A percentile compares a stretch with the other conserved stretches of the same genome.
Evolutionary conservation across 2,888 invertebrate genomes (phyloP).

Genomic region (Amphimallon solstitiale): DNA sequence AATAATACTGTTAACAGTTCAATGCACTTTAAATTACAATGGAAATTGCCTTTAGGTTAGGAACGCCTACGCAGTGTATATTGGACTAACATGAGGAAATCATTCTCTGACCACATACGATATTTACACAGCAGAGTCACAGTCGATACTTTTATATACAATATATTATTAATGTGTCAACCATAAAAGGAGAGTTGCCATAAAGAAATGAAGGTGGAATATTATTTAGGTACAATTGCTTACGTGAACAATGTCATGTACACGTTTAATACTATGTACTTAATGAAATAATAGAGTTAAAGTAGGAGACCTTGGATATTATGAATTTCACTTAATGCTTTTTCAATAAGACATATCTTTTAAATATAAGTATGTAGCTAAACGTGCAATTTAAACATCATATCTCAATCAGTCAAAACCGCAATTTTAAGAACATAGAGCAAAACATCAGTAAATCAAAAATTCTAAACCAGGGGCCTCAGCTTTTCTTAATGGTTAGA

Average conservation of each 20-base stretch:
- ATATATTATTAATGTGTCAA: constrained; percentile 1
- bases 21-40: constrained; percentile 17
- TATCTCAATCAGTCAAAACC: no score
- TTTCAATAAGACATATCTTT: no score
- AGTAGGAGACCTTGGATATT: not conserved
- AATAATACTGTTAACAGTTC: not conserved
- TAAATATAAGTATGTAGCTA: no score
- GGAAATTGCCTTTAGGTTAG: not conserved
- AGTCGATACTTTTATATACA: not conserved
- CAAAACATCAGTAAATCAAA: no score
- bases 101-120: not conserved
- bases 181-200: constrained; percentile 8
- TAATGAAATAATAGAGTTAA: no score
- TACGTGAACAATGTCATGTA: constrained; percentile 12
- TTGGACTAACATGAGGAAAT: no score
- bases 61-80: constrained; percentile 1
- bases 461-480: no score
- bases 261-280: not conserved
- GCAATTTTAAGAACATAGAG: no score
- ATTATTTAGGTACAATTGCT: not conserved
- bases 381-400: no score
- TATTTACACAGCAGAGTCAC: not conserved
- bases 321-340: not conserved
- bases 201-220: constrained; percentile 2
- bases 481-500: no score